Base-by-base conservation (phyloP, 2,797 vertebrate species). In the Helostoma temminkii region DNA sequence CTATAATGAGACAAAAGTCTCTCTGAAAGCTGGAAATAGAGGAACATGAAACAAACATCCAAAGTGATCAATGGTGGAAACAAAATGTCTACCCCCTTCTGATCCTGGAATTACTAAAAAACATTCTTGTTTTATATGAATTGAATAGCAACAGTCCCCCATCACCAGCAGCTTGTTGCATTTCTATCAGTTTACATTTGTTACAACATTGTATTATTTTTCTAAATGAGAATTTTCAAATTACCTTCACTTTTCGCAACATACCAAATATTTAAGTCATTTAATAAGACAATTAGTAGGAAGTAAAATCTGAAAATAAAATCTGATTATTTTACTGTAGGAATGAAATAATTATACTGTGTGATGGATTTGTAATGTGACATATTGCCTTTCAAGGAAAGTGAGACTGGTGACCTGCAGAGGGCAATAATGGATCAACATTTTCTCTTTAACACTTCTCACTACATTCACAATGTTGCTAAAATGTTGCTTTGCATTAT, bases 361-460 rank as follows among this genome's bases (percentile, higher is more conserved):
- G 30, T 57, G 16, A n/a, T 22, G 12, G 49, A 10, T 22, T 21
- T 10, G 24, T 64, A 12, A 39, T 10, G 24, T 64, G 10, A 39
- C 25, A 55, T 18, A 12, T 50, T 66, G 41, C 9, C 42, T 63
- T 19, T 71, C n/a, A 39, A 28, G 34, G 26, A 66, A 26, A 34
- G 37, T 34, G 14, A 60, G 9, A 28, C 6, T 3, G n/a, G 18
- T 67, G 65, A 72, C 88, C 91, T 92, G 83, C 82, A 92, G 91
- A 88, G 88, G 90, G 91, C 89, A 88, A 73, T 58, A 64, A 80
- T 66, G 46, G 56, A 76, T 79, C 67, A 82, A 81, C 49, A 32
- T 69, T 74, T 67, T 49, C 16, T 45, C 53, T 19, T 46, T 11
- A 26, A 67, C 4, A 32, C 32, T 60, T 9, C 22, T 69, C 46